Evolutionary conservation across 2,888 invertebrate genomes (phyloP), one percentile per base, ranked within the genome.

Genomic region (Eristalis arbustorum): DNA sequence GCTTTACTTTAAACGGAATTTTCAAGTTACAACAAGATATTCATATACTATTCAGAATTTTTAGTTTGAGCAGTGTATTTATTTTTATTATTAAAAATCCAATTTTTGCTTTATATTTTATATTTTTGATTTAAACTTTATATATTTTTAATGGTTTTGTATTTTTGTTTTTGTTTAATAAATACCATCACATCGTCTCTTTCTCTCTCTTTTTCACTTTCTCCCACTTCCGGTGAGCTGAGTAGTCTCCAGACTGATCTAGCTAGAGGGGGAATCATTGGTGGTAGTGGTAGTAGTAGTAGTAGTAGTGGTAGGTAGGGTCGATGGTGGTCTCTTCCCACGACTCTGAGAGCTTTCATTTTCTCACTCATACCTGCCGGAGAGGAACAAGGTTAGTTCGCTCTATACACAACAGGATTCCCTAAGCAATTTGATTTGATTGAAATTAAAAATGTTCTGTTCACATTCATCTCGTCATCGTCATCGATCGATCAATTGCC

Each of bases 321-420:
- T 74, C 74, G 75, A 23, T 81, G 82, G 72, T 87, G 66, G 82
- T 78, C 62, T 72, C 88, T 88, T n/a, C 88, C 90, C 90, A 78
- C 71, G 83, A 89, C 90, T 90, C 90, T 91, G 89, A 90, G 89
- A 91, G 90, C 90, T 89, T 89, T 90, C 90, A 89, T 89, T 89
- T 89, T 90, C 90, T 90, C 90, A 89, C 91, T 92, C 92, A 92
- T 91, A 93, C 93, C 93, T 93, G 93, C 92, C 92, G 93, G 93
- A 93, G 93, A 93, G 93, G 93, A 93, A 93, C 93, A 92, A 93
- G 92, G 91, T 93, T 93, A 93, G 93, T 93, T 93, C 93, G 90
- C 93, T 93, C 93, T 93, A 89, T 91, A 93, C 92, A 92, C 93
- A 93, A 93, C 93, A 92, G 93, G 93, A 93, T 90, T 88, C 88